Conservation (phyloP, 2,113 vertebrate species). For the Jaculus jaculus region DNA sequence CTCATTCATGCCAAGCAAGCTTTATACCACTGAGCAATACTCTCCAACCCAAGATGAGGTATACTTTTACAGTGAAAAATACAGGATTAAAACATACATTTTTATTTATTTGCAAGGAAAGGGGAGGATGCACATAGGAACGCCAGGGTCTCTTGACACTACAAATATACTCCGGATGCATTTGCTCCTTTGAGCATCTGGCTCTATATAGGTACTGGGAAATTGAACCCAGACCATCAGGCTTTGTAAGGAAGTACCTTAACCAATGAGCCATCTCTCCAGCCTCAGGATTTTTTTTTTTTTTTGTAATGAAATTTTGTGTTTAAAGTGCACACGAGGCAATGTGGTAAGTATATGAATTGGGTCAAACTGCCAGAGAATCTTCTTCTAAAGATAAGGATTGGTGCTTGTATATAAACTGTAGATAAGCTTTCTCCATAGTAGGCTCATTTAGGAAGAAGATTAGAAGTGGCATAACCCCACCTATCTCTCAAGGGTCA, state of each 20-base stretch:
- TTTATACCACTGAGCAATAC: too few relatives aligned
- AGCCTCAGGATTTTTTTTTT: background rate
- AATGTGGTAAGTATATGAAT: background rate
- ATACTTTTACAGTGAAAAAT: background rate
- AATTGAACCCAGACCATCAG: too few relatives aligned
- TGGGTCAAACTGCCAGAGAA: background rate
- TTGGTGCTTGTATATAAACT: background rate
- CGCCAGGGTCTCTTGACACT: too few relatives aligned
- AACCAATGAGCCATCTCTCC: too few relatives aligned
- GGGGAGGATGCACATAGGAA: too few relatives aligned
- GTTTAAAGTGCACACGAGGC: background rate
- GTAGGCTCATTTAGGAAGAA: slow-evolving; percentile 44
- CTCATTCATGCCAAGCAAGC: background rate
- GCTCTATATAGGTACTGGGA: too few relatives aligned
- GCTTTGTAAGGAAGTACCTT: too few relatives aligned
- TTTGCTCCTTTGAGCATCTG: too few relatives aligned
- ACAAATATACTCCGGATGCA: too few relatives aligned
- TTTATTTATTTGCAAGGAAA: background rate
- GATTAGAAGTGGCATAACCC: background rate
- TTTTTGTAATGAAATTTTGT: background rate
- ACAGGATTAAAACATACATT: background rate
- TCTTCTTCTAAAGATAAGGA: background rate
- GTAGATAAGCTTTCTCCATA: background rate
- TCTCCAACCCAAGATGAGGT: background rate
- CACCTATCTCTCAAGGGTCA: background rate